Evolutionary conservation across 2,888 invertebrate species (phyloP).

Genomic region (Nemoura dubitans): DNA sequence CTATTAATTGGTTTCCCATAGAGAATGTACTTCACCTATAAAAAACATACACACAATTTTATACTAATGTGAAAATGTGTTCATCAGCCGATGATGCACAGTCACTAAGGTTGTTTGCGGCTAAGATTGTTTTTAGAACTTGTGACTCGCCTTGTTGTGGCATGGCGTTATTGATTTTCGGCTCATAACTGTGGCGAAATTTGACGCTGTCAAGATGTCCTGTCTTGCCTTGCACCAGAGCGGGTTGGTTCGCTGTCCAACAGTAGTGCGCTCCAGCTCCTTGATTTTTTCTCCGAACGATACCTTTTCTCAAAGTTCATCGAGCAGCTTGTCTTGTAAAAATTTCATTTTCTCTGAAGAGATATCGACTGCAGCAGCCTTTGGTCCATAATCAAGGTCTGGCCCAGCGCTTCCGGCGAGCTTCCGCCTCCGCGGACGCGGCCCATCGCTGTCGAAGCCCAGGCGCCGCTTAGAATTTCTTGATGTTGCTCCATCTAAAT

Average conservation of each 20-base stretch:
- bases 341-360: not conserved
- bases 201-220: not conserved
- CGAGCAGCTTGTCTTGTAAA: not conserved
- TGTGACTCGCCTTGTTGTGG: not conserved
- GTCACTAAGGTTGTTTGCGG: too few relatives aligned
- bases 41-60: too few relatives aligned
- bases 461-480: not conserved
- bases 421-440: not conserved
- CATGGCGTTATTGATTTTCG: not conserved
- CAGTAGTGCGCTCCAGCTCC: not conserved
- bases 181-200: not conserved
- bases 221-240: not conserved
- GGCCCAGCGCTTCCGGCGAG: conserved; percentile 7
- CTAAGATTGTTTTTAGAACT: too few relatives aligned
- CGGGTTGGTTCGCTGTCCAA: not conserved
- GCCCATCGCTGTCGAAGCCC: not conserved
- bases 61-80: too few relatives aligned
- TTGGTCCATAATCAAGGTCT: conserved; percentile 24
- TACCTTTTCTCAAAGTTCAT: not conserved
- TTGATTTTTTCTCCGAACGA: not conserved
- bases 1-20: too few relatives aligned
- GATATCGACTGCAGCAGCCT: conserved; percentile 14
- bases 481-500: not conserved
- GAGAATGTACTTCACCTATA: too few relatives aligned
- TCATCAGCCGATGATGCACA: too few relatives aligned